phyloP scores from a whole-genome alignment of 2,113 vertebrate species.

The Menura novaehollandiae region DNA sequence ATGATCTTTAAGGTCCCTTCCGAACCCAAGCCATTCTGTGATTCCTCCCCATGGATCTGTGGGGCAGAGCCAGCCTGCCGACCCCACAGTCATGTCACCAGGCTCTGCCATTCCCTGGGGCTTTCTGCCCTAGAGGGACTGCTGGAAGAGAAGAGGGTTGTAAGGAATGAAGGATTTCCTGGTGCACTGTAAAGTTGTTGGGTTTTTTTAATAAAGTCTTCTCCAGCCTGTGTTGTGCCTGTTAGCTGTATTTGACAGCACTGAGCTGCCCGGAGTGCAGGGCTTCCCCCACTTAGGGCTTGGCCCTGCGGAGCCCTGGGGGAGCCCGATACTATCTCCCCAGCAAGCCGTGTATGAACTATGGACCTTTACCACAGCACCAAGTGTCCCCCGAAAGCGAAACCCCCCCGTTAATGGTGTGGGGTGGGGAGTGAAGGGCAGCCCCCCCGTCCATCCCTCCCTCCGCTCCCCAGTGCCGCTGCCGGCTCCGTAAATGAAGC shows the following conservation, averaged over 20 bases:
- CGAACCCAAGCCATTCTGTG: not conserved
- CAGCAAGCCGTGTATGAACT: fast-evolving
- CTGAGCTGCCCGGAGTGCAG: not conserved
- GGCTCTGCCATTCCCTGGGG: not conserved
- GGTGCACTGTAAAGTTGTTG: not conserved
- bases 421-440: not conserved
- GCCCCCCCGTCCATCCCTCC: not conserved
- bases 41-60: not conserved
- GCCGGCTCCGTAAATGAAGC: not conserved
- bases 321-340: not conserved
- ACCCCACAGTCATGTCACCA: not conserved
- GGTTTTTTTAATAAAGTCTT: not conserved
- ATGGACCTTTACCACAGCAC: not conserved
- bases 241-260: not conserved
- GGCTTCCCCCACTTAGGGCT: not conserved
- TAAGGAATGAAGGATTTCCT: not conserved
- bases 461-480: not conserved
- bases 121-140: not conserved
- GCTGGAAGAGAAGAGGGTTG: not conserved
- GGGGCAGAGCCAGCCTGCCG: not conserved
- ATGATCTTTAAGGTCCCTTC: not conserved
- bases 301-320: not conserved
- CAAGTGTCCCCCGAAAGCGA: not conserved
- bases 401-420: too few relatives aligned
- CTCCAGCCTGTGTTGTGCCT: not conserved